Conservation (phyloP, 2,797 vertebrate genomes). For the Platalea minor region DNA sequence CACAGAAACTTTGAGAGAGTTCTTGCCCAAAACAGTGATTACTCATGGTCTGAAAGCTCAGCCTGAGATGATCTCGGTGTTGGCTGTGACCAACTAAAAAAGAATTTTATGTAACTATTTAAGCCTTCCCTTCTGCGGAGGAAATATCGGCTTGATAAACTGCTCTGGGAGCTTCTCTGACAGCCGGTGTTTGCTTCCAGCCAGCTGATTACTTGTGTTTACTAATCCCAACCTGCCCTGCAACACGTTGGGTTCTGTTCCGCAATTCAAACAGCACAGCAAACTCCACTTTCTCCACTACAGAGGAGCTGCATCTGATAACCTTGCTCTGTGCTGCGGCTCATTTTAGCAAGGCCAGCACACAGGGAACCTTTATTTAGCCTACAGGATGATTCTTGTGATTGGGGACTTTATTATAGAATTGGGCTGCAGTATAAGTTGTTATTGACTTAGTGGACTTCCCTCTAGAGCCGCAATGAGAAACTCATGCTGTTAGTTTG, state of each 20-base stretch:
- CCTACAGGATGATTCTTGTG: neutral
- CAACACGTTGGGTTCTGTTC: neutral
- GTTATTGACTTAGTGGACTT: neutral
- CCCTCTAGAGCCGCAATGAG: neutral
- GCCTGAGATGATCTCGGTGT: neutral
- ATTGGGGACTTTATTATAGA: neutral
- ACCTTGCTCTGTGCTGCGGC: neutral
- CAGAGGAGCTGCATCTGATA: neutral
- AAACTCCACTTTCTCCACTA: neutral
- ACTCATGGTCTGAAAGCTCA: neutral
- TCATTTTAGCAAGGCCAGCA: neutral
- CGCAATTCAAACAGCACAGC: neutral
- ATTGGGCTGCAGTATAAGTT: neutral
- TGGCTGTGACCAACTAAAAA: neutral
- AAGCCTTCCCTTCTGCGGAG: neutral
- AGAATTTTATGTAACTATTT: neutral
- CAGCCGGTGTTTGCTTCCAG: constrained; percentile 23
- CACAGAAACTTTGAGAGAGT: neutral
- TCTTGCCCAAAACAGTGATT: neutral
- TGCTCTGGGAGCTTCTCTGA: constrained; percentile 16
- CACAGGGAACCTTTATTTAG: neutral
- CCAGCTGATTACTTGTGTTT: neutral
- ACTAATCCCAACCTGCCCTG: neutral
- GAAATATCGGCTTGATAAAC: neutral
- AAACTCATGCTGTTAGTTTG: neutral